Percentiles rank a stretch among this genome's conserved stretches.
Conservation (phyloP, 1,140 invertebrate species). For the Leptinotarsa lineolata region DNA sequence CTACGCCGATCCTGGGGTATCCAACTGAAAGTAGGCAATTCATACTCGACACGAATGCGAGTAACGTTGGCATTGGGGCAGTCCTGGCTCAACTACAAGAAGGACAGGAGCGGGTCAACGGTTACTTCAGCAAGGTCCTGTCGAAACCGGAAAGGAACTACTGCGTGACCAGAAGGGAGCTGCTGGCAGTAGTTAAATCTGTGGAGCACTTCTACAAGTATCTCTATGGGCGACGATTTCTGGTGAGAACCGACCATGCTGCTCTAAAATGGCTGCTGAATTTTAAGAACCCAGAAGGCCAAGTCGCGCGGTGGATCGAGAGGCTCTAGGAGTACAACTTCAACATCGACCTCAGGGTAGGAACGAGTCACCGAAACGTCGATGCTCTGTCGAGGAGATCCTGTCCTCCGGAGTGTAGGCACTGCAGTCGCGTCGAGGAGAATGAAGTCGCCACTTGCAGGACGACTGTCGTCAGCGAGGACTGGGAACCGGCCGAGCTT, state of each 20-base stretch:
- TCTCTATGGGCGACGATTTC: conserved; percentile 19
- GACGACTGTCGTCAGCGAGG: background rate
- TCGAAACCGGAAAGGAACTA: conserved; percentile 52
- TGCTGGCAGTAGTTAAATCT: conserved; percentile 41
- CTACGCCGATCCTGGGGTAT: conserved; percentile 21
- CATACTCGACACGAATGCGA: conserved; percentile 43
- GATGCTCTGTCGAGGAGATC: background rate
- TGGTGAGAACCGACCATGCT: conserved; percentile 39
- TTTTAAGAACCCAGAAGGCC: conserved; percentile 45
- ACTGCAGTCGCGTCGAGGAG: background rate
- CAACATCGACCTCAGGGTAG: conserved; percentile 18
- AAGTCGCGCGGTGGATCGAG: conserved; percentile 43
- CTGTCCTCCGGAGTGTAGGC: background rate
- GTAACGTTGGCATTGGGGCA: conserved; percentile 31
- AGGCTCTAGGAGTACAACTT: conserved; percentile 40
- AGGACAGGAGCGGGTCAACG: conserved; percentile 36
- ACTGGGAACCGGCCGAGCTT: background rate
- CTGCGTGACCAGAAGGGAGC: conserved; percentile 40
- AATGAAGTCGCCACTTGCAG: background rate
- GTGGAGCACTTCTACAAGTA: conserved; percentile 42
- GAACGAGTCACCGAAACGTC: background rate
- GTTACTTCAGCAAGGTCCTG: conserved; percentile 48
- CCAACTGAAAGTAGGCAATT: conserved; percentile 26
- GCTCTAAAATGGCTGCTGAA: conserved; percentile 47
- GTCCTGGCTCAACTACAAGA: conserved; percentile 41